Base-by-base conservation (phyloP, 2,888 invertebrate genomes). In the Callinectes sapidus region DNA sequence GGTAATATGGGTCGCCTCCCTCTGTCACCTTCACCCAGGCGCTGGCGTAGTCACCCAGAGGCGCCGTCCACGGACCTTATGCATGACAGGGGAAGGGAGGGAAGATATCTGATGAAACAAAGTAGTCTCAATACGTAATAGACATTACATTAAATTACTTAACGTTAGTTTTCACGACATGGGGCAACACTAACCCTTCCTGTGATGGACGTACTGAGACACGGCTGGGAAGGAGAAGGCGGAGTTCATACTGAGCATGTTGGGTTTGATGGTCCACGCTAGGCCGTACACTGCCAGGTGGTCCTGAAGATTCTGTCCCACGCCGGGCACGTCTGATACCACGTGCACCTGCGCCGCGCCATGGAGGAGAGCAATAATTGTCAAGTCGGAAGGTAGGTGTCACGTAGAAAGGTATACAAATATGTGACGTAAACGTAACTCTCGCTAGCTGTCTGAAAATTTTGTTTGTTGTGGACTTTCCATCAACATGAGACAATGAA, bases 201-300 rank as follows among this genome's bases (percentile, higher is more conserved):
- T 92, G 54, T 90, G 54, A 32, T 87, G 90, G 32, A 92, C 87
- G 54, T 92, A 99, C 96, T 95, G 97, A 97, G 0, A 99, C 99
- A 14, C 97, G 96, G 93, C 98, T 98, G 95, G 98, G 98, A 0
- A 99, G 98, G 0, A 99, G 96, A 95, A 99, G 85, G 91, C 32
- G 14, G 90, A 42, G 13, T 89, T 85, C 85, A 92, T 48, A n/a
- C 14, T 77, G 16, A 81, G 28, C 13, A 77, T 66, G 48, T n/a
- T 66, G 32, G 55, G 39, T 1, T 87, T 55, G 35, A 86, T 32
- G 77, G 92, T 92, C 93, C 94, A 94, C 48, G 92, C 91, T 32
- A 94, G 87, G 32, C 94, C 94, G 23, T 92, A 93, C 88, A 91
- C 91, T 0, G 91, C 92, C 88, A 96, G 95, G 95, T 96, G 96